Evolutionary conservation across 2,888 invertebrate genomes (phyloP).

Genomic region (Ochropleura leucogaster): DNA sequence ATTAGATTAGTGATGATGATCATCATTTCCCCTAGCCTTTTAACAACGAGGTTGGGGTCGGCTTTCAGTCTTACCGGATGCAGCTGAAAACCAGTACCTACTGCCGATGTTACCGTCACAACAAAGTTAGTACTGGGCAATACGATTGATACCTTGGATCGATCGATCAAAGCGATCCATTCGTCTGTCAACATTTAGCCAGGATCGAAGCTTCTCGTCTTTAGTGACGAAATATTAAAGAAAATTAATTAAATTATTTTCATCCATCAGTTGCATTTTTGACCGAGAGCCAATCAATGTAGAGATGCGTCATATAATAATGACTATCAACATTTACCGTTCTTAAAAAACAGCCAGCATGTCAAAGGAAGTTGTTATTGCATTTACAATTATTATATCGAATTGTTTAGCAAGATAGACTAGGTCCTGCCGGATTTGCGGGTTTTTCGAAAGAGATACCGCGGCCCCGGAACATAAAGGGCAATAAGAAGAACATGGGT

Average conservation of each 20-base stretch:
- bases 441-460: no score
- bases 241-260: not conserved
- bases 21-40: not conserved
- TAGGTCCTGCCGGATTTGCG: no score
- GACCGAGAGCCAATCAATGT: slow-evolving; percentile 33
- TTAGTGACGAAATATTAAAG: not conserved
- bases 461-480: no score
- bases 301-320: slow-evolving; percentile 6
- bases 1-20: no score
- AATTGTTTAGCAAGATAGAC: not conserved
- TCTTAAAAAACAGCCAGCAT: not conserved
- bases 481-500: no score
- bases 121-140: not conserved
- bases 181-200: not conserved
- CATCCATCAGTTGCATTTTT: slow-evolving; percentile 30
- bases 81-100: not conserved
- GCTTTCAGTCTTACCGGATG: not conserved
- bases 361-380: not conserved
- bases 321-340: slow-evolving; percentile 8
- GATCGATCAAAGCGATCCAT: not conserved
- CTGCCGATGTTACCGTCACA: not conserved
- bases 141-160: no score
- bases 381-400: not conserved
- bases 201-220: not conserved
- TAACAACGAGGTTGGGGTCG: not conserved